phyloP scores from a whole-genome alignment of 2,888 invertebrate species.

The Mimumesa dahlbomi region DNA sequence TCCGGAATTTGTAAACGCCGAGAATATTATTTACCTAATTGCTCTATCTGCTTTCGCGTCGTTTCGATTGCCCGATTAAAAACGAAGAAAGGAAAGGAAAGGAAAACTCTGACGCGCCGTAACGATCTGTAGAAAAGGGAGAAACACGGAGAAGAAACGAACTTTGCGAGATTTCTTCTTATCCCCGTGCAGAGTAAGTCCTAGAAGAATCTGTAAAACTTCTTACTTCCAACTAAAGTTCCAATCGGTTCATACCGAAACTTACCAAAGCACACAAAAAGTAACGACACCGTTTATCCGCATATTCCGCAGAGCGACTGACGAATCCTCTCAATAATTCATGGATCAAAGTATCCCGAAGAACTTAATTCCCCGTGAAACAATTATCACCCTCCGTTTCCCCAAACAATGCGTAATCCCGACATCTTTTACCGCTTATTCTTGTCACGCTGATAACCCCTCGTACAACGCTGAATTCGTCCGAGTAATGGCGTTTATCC shows the following conservation, averaged over 20 bases:
- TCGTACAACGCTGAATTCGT: constrained; percentile 42
- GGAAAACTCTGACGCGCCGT: not conserved
- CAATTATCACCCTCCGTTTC: constrained; percentile 40
- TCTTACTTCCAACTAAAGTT: not conserved
- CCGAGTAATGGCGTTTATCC: constrained; percentile 24
- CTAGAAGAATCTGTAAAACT: too few species aligned
- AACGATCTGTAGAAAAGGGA: too few species aligned
- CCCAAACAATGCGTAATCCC: constrained; percentile 40
- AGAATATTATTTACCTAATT: not conserved
- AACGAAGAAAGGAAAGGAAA: too few species aligned
- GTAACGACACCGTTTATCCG: not conserved
- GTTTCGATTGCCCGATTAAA: too few species aligned
- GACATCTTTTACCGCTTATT: constrained; percentile 31
- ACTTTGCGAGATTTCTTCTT: too few species aligned
- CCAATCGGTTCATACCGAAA: not conserved
- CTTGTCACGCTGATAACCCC: constrained; percentile 1
- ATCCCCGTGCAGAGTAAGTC: too few species aligned
- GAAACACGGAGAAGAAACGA: too few species aligned
- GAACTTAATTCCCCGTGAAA: constrained; percentile 22
- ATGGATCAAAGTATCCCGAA: constrained; percentile 27
- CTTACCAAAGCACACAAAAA: not conserved
- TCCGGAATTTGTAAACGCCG: not conserved
- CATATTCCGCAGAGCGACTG: too few species aligned
- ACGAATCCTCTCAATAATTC: constrained; percentile 24
- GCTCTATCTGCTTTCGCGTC: too few species aligned